phyloP scores from a whole-genome alignment of 2,797 vertebrate species.

The Danio jaintianensis region DNA sequence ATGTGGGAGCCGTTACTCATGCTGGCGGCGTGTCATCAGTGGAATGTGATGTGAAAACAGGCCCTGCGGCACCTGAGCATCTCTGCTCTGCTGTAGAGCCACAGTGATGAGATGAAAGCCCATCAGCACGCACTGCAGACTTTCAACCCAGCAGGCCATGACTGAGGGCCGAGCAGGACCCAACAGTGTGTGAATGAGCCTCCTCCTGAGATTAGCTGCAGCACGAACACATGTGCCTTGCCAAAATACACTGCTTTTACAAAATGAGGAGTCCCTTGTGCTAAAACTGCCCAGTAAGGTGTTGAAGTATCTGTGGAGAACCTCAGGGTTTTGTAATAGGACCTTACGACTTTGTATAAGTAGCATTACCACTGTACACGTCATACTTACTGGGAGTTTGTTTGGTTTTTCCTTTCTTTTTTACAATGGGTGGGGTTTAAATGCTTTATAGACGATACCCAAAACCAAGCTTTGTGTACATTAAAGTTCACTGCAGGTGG shows the following conservation, averaged over 20 bases:
- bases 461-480: conserved; percentile 59
- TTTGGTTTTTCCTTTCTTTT: neutral
- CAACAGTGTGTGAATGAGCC: conserved; percentile 25
- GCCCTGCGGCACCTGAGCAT: conserved; percentile 24
- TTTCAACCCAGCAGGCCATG: conserved; percentile 29
- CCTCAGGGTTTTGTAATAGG: conserved; percentile 12
- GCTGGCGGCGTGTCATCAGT: conserved; percentile 36
- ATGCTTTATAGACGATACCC: conserved; percentile 46
- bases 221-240: conserved; percentile 14
- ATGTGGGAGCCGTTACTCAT: conserved; percentile 43
- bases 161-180: neutral
- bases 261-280: conserved; percentile 12
- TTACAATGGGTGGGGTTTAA: conserved; percentile 18
- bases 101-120: conserved; percentile 41
- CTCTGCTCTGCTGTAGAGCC: neutral
- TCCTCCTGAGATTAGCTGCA: conserved; percentile 21
- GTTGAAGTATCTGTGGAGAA: conserved; percentile 27
- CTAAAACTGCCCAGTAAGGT: conserved; percentile 3
- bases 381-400: neutral
- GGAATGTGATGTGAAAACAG: conserved; percentile 41
- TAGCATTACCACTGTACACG: neutral
- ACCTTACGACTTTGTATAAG: neutral
- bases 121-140: neutral
- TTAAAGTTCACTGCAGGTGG: conserved; percentile 49
- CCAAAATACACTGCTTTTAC: conserved; percentile 35